Evolutionary conservation across 1,140 invertebrate species (phyloP).

Genomic region (Bombyx mandarina): DNA sequence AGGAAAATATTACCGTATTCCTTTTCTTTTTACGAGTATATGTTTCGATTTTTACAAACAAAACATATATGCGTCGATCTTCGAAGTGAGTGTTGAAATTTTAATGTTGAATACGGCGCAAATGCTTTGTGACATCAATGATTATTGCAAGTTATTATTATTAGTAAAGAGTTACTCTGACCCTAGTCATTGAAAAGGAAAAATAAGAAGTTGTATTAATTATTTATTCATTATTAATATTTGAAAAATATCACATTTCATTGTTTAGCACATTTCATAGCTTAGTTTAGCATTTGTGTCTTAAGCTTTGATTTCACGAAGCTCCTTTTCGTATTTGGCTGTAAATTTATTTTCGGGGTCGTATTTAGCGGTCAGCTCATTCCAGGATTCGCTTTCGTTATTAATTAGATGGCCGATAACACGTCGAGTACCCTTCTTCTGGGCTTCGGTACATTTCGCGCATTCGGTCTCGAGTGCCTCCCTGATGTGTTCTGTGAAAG

Average conservation of each 20-base stretch:
- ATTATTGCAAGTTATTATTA: too few species aligned
- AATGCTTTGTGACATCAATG: too few species aligned
- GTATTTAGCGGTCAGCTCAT: conserved; percentile 72
- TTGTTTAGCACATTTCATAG: background rate
- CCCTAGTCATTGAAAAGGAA: too few species aligned
- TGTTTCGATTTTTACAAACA: too few species aligned
- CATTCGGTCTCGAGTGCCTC: conserved; percentile 77
- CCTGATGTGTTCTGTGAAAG: conserved; percentile 56
- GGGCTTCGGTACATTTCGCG: conserved; percentile 74
- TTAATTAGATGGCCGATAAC: conserved; percentile 72
- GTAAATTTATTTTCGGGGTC: conserved; percentile 69
- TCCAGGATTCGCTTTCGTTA: conserved; percentile 74
- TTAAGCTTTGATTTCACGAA: conserved; percentile 18
- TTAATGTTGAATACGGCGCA: too few species aligned
- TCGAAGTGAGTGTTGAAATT: too few species aligned
- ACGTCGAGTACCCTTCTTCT: conserved; percentile 70
- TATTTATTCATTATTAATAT: background rate
- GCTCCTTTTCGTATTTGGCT: conserved; percentile 65
- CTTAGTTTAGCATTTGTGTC: background rate
- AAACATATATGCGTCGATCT: too few species aligned
- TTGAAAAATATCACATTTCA: conserved; percentile 8
- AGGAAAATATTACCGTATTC: too few species aligned
- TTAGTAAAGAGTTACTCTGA: too few species aligned
- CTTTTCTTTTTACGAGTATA: too few species aligned
- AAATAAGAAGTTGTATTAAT: too few species aligned